Evolutionary conservation across 2,113 vertebrate species (phyloP).

Genomic region (Promerops cafer): DNA sequence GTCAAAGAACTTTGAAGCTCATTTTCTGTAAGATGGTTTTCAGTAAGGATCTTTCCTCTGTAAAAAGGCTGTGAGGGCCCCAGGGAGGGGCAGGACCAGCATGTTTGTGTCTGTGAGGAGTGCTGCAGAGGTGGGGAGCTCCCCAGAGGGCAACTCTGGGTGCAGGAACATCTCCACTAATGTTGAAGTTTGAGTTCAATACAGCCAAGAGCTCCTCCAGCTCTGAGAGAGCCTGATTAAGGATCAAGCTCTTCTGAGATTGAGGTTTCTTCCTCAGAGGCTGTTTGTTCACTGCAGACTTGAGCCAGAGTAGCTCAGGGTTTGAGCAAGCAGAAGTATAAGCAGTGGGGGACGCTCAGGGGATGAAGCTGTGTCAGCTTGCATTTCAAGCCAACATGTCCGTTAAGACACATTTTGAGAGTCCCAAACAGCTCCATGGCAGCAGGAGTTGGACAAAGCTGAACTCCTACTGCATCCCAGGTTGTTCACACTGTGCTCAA

Average conservation of each 20-base stretch:
- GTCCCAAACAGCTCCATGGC: background rate
- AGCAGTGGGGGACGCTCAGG: background rate
- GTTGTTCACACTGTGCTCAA: background rate
- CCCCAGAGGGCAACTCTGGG: background rate
- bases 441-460: background rate
- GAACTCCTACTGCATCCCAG: background rate
- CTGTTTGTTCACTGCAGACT: background rate
- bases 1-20: background rate
- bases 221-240: background rate
- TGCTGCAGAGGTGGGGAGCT: background rate
- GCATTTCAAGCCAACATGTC: background rate
- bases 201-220: background rate
- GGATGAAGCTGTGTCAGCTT: background rate
- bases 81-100: background rate
- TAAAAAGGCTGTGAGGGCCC: background rate
- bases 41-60: background rate
- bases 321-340: background rate
- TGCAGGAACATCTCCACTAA: background rate
- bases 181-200: background rate
- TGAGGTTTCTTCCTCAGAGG: background rate
- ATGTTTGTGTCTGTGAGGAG: background rate
- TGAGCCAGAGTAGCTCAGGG: background rate
- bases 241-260: background rate
- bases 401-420: background rate
- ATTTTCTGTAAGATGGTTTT: background rate